phyloP scores from a whole-genome alignment of 2,888 invertebrate species.

The Sepioteuthis lessoniana region DNA sequence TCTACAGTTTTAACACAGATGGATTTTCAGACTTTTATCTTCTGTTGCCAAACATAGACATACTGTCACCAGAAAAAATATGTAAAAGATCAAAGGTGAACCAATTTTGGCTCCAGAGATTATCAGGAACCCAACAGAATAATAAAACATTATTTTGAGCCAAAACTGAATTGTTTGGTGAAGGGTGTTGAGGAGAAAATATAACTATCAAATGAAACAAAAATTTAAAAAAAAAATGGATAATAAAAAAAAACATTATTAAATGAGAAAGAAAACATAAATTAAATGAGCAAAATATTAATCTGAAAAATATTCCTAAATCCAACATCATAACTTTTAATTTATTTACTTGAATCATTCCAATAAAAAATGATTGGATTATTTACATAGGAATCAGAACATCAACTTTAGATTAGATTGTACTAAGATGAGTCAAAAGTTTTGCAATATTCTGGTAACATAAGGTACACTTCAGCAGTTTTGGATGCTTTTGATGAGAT shows the following conservation, averaged over 20 bases:
- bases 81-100: conserved; percentile 33
- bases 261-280: neutral
- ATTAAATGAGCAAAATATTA: neutral
- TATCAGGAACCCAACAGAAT: neutral
- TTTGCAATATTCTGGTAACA: too few species aligned
- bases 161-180: neutral
- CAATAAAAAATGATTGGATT: too few species aligned
- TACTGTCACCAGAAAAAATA: neutral
- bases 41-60: neutral
- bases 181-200: conserved; percentile 18
- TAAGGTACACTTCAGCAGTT: too few species aligned
- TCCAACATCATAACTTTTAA: neutral
- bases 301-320: neutral
- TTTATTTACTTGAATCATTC: neutral
- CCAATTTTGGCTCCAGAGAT: conserved; percentile 2
- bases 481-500: too few species aligned
- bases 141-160: conserved; percentile 33
- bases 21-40: conserved; percentile 14
- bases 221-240: neutral
- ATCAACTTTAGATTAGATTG: too few species aligned
- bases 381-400: too few species aligned
- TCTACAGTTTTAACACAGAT: neutral
- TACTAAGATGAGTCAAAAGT: too few species aligned
- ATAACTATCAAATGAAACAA: neutral
- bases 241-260: neutral